Evolutionary conservation across 2,888 invertebrate species (phyloP).

Genomic region (Drosophila picticornis): DNA sequence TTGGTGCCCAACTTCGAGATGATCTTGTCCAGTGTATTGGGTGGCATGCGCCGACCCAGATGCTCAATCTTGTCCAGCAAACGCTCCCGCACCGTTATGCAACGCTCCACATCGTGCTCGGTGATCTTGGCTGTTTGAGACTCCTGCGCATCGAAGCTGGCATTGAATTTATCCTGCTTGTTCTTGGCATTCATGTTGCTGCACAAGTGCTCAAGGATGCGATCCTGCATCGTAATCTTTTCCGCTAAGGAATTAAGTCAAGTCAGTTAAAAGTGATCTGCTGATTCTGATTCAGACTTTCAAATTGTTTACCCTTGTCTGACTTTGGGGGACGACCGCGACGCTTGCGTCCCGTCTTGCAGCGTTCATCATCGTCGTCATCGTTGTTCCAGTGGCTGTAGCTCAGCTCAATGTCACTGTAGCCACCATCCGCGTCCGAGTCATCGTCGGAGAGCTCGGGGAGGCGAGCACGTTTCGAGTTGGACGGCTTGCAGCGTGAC

Average conservation of each 20-base stretch:
- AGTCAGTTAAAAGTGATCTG: neutral
- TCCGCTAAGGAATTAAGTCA: constrained; percentile 36
- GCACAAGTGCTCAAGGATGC: constrained; percentile 53
- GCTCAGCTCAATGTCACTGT: constrained; percentile 28
- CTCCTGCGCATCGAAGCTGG: constrained; percentile 87
- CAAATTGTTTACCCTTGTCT: constrained; percentile 53
- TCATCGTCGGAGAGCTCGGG: constrained; percentile 61
- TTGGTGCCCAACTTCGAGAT: constrained; percentile 99
- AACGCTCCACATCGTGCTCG: constrained; percentile 91
- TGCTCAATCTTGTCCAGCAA: constrained; percentile 93
- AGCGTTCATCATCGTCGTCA: constrained; percentile 44
- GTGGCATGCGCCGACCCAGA: constrained; percentile 94
- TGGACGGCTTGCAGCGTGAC: constrained; percentile 19
- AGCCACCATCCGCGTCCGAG: constrained; percentile 85
- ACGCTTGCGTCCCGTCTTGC: constrained; percentile 48
- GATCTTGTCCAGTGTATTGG: constrained; percentile 98
- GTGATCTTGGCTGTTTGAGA: constrained; percentile 35
- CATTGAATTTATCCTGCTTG: constrained; percentile 86
- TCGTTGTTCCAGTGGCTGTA: constrained; percentile 32
- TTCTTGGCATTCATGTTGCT: constrained; percentile 84
- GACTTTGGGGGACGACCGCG: constrained; percentile 77
- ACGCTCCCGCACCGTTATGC: constrained; percentile 96
- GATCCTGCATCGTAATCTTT: constrained; percentile 68
- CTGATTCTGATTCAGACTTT: neutral
- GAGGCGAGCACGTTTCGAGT: constrained; percentile 46